phyloP scores from a whole-genome alignment of 2,113 vertebrate genomes.

The Calonectris borealis region DNA sequence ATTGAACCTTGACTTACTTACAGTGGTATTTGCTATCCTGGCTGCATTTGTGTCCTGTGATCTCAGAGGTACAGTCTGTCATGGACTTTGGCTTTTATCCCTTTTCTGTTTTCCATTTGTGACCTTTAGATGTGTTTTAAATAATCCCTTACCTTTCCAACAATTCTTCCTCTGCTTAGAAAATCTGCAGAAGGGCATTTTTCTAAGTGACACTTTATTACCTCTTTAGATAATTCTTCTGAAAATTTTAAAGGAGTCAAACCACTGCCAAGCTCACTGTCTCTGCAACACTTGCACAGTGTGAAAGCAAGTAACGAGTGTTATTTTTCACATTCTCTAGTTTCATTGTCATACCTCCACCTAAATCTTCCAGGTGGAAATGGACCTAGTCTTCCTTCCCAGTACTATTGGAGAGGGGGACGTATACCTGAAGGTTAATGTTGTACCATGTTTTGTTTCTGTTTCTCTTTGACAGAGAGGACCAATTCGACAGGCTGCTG shows the following conservation, averaged over 20 bases:
- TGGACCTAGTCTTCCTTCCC: neutral
- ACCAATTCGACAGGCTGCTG: constrained; percentile 37
- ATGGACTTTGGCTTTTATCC: neutral
- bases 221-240: neutral
- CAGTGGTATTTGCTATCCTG: neutral
- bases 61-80: neutral
- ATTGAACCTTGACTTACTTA: neutral
- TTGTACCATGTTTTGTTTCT: neutral
- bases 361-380: neutral
- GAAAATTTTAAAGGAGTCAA: neutral
- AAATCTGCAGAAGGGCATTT: neutral
- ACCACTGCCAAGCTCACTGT: neutral
- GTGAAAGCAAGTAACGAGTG: neutral
- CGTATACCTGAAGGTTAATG: neutral
- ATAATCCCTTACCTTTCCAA: neutral
- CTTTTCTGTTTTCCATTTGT: neutral
- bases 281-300: neutral
- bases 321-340: neutral
- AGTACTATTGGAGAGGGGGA: neutral
- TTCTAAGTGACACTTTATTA: neutral
- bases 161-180: neutral
- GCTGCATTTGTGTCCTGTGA: neutral
- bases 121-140: neutral
- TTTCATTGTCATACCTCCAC: neutral
- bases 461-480: constrained; percentile 64